Base-by-base conservation (phyloP, 2,113 vertebrate genomes). In the Lophius piscatorius region DNA sequence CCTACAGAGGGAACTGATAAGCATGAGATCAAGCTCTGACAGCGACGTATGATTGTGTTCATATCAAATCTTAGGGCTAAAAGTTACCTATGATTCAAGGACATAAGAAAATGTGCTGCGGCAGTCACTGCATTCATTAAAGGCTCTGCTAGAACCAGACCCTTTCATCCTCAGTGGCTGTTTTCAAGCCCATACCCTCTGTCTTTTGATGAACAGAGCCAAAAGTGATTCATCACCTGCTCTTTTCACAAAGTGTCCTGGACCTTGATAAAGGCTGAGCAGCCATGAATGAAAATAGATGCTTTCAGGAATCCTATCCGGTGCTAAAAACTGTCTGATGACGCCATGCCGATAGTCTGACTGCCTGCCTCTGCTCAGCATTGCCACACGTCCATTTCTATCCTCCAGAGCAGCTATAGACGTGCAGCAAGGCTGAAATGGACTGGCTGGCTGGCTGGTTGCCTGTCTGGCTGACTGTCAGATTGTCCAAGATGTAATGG, bases 301-400 rank as follows among this genome's bases (percentile, higher is more conserved):
- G 88, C 88, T 91, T 91, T 88, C 86, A 89, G 80, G 84, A 85
- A 88, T 83, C 80, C 80, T 90, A 86, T 89, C 85, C 87, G 60
- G 22, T 74, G 81, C 78, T 86, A 82, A 88, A 85, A 89, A 80
- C 78, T 81, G 71, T 76, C 66, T 51, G 6, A 63, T 76, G 74
- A 87, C 70, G 64, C 81, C 78, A 80, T 70, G 45, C 29, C 56
- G 45, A 40, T 63, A 61, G 42, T 36, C 36, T 54, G 49, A 21
- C 65, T n/a, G 61, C 40, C 63, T 58, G 61, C 47, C 52, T 73
- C 61, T 47, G 65, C 70, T 60, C 64, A 26, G 29, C 58, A 63
- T 67, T 35, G 13, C 58, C 41, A 49, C 39, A 33, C 36, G 23
- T 58, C 34, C 56, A 10, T 16, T 39, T 8, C 4, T 8, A 5